A percentile compares a stretch with the other conserved stretches of the same genome.
Conservation (phyloP, 2,888 invertebrate genomes). For the Microchrysa polita region DNA sequence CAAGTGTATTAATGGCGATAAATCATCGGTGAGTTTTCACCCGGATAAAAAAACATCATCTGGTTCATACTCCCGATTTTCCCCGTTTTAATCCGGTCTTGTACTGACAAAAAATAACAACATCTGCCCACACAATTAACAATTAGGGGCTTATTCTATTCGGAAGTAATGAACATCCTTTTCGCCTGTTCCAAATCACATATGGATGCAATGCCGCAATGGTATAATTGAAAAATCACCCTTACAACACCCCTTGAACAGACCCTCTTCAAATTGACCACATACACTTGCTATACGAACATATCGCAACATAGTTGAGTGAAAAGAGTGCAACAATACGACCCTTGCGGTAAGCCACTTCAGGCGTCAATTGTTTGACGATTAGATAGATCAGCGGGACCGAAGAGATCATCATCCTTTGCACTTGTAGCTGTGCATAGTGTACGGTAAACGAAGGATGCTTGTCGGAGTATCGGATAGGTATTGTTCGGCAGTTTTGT, state of each 20-base stretch:
- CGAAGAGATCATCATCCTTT: conserved; percentile 19
- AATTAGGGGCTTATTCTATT: conserved; percentile 49
- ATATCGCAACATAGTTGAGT: not conserved
- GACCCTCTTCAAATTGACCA: conserved; percentile 1
- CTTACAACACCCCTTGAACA: not conserved
- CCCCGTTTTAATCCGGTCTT: not conserved
- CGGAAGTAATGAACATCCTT: conserved; percentile 46
- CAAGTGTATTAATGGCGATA: conserved; percentile 24
- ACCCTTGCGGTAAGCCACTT: conserved; percentile 17
- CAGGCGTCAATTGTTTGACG: conserved; percentile 34
- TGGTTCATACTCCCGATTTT: conserved; percentile 10
- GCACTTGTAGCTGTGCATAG: conserved; percentile 29
- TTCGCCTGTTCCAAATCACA: conserved; percentile 10
- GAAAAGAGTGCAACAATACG: not conserved
- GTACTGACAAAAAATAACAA: conserved; percentile 45
- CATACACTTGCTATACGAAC: conserved; percentile 35
- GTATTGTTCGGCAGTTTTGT: conserved; percentile 49
- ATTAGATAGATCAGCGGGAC: conserved; percentile 30
- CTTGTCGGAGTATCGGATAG: conserved; percentile 24
- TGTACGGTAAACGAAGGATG: conserved; percentile 2
- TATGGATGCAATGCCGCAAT: conserved; percentile 41
- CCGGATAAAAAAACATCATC: conserved; percentile 32
- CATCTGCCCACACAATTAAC: conserved; percentile 50
- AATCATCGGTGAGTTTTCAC: conserved; percentile 31
- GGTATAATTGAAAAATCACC: conserved; percentile 45